A percentile compares a stretch with the other conserved stretches of the same genome.
phyloP scores from a whole-genome alignment of 2,888 invertebrate genomes.

The Ethmia dodecea region DNA sequence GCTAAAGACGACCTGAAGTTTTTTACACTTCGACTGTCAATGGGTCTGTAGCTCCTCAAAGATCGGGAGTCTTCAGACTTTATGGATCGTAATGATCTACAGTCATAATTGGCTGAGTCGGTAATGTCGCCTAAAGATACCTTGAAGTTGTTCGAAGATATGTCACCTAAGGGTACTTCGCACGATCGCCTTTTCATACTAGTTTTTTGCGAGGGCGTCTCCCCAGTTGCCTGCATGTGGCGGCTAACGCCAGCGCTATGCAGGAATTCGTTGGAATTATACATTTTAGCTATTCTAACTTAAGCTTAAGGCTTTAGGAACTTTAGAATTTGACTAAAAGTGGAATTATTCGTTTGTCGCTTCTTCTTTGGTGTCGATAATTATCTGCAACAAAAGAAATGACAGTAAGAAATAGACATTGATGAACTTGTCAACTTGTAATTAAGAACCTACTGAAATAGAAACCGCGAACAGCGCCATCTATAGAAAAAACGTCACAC shows the following conservation, averaged over 20 bases:
- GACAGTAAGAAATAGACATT: too few relatives aligned
- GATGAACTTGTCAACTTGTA: too few relatives aligned
- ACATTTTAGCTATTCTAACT: conserved; percentile 44
- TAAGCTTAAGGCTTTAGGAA: conserved; percentile 58
- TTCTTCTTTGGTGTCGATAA: conserved; percentile 12
- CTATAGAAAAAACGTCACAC: too few relatives aligned
- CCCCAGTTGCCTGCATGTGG: conserved; percentile 70
- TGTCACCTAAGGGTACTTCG: conserved; percentile 67
- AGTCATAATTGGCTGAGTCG: conserved; percentile 53
- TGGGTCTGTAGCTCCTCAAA: conserved; percentile 53
- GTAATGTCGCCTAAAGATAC: conserved; percentile 65
- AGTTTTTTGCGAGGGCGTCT: conserved; percentile 64
- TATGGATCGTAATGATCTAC: conserved; percentile 52
- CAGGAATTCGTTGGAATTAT: conserved; percentile 66
- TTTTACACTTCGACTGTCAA: conserved; percentile 64
- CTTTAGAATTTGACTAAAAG: conserved; percentile 60
- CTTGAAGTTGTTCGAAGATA: conserved; percentile 65
- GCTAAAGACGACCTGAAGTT: conserved; percentile 63
- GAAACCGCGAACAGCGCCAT: conserved; percentile 2
- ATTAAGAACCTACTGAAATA: too few relatives aligned
- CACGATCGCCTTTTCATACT: conserved; percentile 69
- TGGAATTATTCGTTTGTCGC: conserved; percentile 64
- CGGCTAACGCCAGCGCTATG: conserved; percentile 69
- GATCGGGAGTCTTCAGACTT: conserved; percentile 58
- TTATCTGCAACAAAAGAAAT: conserved; percentile 60